Base-by-base conservation (phyloP, 2,113 vertebrate species). In the Trematocara marginatum region DNA sequence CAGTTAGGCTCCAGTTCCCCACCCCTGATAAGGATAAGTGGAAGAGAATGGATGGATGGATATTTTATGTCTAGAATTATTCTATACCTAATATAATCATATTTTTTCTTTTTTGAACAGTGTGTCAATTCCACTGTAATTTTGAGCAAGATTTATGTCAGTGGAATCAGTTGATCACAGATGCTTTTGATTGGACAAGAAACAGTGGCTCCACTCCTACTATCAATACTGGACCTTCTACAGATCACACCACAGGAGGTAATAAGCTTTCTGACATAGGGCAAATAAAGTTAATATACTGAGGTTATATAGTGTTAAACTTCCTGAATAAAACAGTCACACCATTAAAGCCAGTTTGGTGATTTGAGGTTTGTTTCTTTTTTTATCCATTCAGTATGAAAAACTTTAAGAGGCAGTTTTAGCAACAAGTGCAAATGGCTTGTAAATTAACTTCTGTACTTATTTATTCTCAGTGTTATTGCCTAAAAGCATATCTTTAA, bases 181-280 rank as follows among this genome's bases (percentile, higher is more conserved):
- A 94, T 82, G 85, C 83, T 47, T 94, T 95, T 90, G 93, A 95
- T 76, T 95, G 94, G 94, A 89, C 88, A 29, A 84, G 90, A 89
- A 20, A 86, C 6, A 92, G 47, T 76, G 92, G 90, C n/a, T 92
- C 91, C n/a, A 92, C 93, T 10, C 86, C 89, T 6, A 92, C 90
- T 1, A 6, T 10, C 38, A 20, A 91, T 90, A 93, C 92, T 5
- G 91, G 91, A 3, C 94, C 94, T 2, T 87, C 93, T 61, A 40
- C 83, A 84, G 94, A 92, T 61, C 94, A 95, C 91, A 95, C 94
- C 26, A 53, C 53, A 56, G 53, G 71, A 45, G 81, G 91, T 94
- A 90, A 85, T 71, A 18, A 45, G 18, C 42, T 8, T 40, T 80
- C 7, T 29, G 10, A 81, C 13, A 51, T 6, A 29, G 29, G 26